A percentile compares a stretch with the other conserved stretches of the same genome.
Conservation (phyloP, 2,113 vertebrate species). For the Epinephelus cyanopodus region DNA sequence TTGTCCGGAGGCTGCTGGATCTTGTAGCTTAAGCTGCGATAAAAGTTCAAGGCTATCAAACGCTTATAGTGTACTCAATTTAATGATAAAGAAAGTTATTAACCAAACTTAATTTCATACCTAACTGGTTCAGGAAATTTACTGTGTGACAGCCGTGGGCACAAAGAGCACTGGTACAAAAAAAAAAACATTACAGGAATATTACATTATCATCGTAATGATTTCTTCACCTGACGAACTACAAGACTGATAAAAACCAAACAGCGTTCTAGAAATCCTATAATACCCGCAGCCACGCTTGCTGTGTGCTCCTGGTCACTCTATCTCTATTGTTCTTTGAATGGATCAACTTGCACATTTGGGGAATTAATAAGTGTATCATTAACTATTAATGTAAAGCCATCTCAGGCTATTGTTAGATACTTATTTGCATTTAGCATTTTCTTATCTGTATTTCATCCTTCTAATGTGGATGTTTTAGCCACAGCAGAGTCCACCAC, state of each 20-base stretch:
- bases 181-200: slow-evolving; percentile 36
- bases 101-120: slow-evolving; percentile 70
- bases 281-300: not conserved
- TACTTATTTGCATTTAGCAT: not conserved
- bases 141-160: slow-evolving; percentile 36
- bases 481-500: not conserved
- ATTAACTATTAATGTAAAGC: not conserved
- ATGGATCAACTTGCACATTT: not conserved
- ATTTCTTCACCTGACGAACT: slow-evolving; percentile 29
- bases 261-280: not conserved
- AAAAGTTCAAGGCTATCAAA: slow-evolving; percentile 62
- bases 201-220: slow-evolving; percentile 22
- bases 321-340: not conserved
- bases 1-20: slow-evolving; percentile 55
- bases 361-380: not conserved
- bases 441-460: not conserved
- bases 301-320: not conserved
- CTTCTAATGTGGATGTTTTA: not conserved
- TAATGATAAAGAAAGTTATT: slow-evolving; percentile 70
- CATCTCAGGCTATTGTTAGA: not conserved
- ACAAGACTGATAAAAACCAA: slow-evolving; percentile 7
- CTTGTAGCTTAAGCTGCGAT: slow-evolving; percentile 53
- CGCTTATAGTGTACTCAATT: slow-evolving; percentile 31
- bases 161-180: slow-evolving; percentile 14
- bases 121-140: slow-evolving; percentile 56